Base-by-base conservation (phyloP, 1,140 invertebrate genomes). In the Ostrea denselamellosa region DNA sequence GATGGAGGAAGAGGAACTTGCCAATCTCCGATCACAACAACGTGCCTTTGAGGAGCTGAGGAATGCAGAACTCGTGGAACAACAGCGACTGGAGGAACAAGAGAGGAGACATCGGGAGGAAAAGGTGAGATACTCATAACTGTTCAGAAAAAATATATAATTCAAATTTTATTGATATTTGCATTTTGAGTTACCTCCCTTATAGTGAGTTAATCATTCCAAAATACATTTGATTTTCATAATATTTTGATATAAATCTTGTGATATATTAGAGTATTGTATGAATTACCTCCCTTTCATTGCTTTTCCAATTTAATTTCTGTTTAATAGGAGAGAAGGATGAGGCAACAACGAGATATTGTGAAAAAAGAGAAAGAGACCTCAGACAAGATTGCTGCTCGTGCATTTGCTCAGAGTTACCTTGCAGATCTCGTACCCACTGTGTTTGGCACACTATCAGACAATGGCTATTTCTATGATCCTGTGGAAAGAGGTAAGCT, bases 361-460 rank as follows among this genome's bases (percentile, higher is more conserved):
- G 89, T 96, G 95, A 94, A 94, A 90, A 94, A 96, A 25, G 96
- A 97, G 90, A 95, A 96, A 93, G 97, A 97, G 95, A 96, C 97
- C 89, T 96, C 97, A 90, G 96, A 97, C 94, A 96, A 97, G 71
- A 97, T 98, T 58, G 97, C 97, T 2, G 97, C 97, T 0, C 96
- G 97, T 22, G 96, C 97, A 83, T 96, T 98, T 87, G 96, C 98
- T 89, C 97, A 97, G 88, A 97, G 97, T 85, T 97, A 98, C 94
- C 96, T 98, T 91, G 96, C 96, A 25, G 97, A 98, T 93, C 95
- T 98, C 91, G 96, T 98, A 91, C 98, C 98, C 22, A 96, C 96
- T 52, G 97, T 98, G 68, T 96, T 98, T 85, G 97, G 97, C 91
- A 97, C 96, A 58, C 95, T 98, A 52, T 96, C 96, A 89, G 96